Base-by-base conservation (phyloP, 2,797 vertebrate genomes). In the Dallia pectoralis region DNA sequence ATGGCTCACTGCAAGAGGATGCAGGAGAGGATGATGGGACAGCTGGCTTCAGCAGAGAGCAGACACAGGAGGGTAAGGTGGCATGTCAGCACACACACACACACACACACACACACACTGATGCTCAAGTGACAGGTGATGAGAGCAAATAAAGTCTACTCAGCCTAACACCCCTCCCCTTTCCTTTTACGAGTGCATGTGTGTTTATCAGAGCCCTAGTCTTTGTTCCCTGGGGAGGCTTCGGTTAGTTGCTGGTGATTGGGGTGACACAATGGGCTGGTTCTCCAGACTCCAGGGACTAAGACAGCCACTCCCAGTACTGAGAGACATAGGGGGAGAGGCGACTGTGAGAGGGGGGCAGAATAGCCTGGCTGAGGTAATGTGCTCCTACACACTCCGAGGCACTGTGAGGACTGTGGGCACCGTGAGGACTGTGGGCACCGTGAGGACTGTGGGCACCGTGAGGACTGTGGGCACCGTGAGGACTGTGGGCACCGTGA, bases 11-110 rank as follows among this genome's bases (percentile, higher is more conserved):
- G 97, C 86, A 97, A 96, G 89, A 95, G 89, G 74, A 98, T 98
- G 97, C 97, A 99, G 87, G 97, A 99, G 77, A 96, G 95, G 80
- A 98, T 99, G 96, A 89, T 97, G 88, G 95, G 95, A 68, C 98
- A 99, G 67, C 86, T 99, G 65, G 93, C 96, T 1, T 95, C 96
- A 0, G 95, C 96, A 0, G 97, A 99, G 86, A 97, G 91, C 92
- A 87, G 97, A 63, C 98, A 99, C 92, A 95, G 95, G 69, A 93
- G 96, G 95, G 98, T 99, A 69, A 87, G 85, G 69, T 36, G 40
- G 49, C 27, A 63, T 14, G 40, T 44, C 9, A 44, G 40, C 40
- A 44, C 44, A 29, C 56, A 51, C 4, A 16, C 25, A n/a, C n/a
- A n/a, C n/a, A n/a, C n/a, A n/a, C n/a, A 49, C 27, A 25, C 12